Evolutionary conservation across 2,113 vertebrate genomes (phyloP).

Genomic region (Isurus oxyrinchus): DNA sequence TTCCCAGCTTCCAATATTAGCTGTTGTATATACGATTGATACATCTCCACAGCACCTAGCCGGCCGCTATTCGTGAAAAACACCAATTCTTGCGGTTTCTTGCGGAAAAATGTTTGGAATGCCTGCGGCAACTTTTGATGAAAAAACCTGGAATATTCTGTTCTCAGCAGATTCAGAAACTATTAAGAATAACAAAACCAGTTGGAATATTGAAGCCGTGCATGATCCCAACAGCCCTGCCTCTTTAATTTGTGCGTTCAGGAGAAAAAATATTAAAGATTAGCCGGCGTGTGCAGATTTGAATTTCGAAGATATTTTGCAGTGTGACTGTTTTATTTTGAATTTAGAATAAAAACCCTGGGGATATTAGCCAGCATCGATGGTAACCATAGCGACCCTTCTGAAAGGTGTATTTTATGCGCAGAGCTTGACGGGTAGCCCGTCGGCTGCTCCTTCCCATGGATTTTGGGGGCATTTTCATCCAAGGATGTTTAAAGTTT

Average conservation of each 20-base stretch:
- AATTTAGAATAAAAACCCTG: background rate
- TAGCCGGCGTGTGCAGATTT: background rate
- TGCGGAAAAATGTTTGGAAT: background rate
- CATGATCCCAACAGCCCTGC: background rate
- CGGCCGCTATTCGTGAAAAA: background rate
- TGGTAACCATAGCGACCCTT: conserved; percentile 7
- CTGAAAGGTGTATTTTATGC: background rate
- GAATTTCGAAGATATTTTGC: background rate
- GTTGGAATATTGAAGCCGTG: background rate
- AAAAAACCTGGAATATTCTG: background rate
- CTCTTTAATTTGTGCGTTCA: background rate
- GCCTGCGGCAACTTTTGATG: background rate
- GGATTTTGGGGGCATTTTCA: background rate
- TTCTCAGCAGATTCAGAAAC: background rate
- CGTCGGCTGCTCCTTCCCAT: background rate
- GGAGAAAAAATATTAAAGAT: background rate
- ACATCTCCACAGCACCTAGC: background rate
- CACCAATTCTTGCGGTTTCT: background rate
- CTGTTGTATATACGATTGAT: background rate
- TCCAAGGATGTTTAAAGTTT: background rate
- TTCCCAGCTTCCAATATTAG: background rate
- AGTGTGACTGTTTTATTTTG: background rate
- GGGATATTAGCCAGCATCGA: background rate
- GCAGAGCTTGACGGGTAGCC: background rate
- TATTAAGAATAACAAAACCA: background rate